Base-by-base conservation (phyloP, 2,888 invertebrate genomes). In the Macaria liturata region DNA sequence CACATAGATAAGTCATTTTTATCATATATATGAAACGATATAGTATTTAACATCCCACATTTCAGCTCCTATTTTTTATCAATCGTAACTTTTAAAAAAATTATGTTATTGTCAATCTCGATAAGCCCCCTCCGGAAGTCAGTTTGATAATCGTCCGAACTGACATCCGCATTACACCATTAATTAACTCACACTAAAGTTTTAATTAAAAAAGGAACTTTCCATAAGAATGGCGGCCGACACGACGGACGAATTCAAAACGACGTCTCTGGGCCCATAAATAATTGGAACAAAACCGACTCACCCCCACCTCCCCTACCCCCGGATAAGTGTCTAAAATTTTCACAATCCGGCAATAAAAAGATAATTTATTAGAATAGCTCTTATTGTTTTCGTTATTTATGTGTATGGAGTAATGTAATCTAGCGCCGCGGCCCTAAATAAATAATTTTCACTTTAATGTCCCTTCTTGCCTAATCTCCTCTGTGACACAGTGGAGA, bases 311-410 rank as follows among this genome's bases (percentile, higher is more conserved):
- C 64, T 64, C 70, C 71, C 75, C 70, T 76, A 66, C 72, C 75
- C 84, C 84, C 83, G 90, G 90, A 90, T 91, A 91, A 91, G 91
- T 91, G 91, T 91, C 91, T 88, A 88, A 91, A 91, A 91, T 91
- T 91, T 91, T 91, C 91, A 91, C 91, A 91, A 91, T 91, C 91
- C 91, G 85, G 91, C 89, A 92, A 91, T 91, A 91, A 91, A 91
- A 92, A 91, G 91, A 91, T 91, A 91, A 92, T 91, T 91, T 92
- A 91, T 91, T 89, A 91, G 88, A 90, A 91, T 91, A 89, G 88
- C 91, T 90, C 89, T 91, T 91, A 92, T 91, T 92, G 91, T 91
- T 91, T 92, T 90, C 84, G 85, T 91, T 91, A 91, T 91, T 91
- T 91, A 91, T 91, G 91, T 90, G 88, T 91, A 91, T 91, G 91